Base-by-base conservation (phyloP, 2,888 invertebrate genomes). In the Diaphora mendica region DNA sequence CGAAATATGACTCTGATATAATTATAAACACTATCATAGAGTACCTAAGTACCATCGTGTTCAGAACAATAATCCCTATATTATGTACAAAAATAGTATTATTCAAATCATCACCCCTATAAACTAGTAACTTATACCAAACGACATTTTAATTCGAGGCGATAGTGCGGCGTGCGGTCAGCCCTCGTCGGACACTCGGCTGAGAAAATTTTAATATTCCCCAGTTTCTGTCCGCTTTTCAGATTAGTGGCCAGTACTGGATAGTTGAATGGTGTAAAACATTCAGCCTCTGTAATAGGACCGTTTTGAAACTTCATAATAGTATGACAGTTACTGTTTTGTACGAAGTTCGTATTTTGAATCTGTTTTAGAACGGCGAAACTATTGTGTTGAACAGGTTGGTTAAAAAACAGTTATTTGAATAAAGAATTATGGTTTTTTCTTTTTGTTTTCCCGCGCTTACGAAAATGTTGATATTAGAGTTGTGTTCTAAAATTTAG, bases 131-230 rank as follows among this genome's bases (percentile, higher is more conserved):
- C 70, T 80, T 84, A 70, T 67, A 71, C 82, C 76, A 75, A 30
- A 69, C 76, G 64, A 71, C 42, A 70, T 84, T 84, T 80, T 84
- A 80, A 82, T 84, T 75, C 76, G 73, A 59, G 17, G 69, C 72
- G 79, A 81, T 78, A 81, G 79, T 79, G 78, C 44, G 69, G 76
- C 70, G 70, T 62, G 66, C 78, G 77, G 71, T 71, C 68, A 71
- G 64, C 69, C 71, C 76, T 68, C 72, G 77, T 42, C 72, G 72
- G 75, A 77, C 76, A 76, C 76, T 79, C 74, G 72, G 42, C 42
- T 69, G 70, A 48, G 80, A 79, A 79, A 78, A 84, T 84, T 85
- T 80, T 82, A 85, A 85, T 85, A 82, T 84, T 83, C 77, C 78
- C 78, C 55, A 55, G 68, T 65, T 65, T 64, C 77, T 79, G 77